phyloP scores from a whole-genome alignment of 1,140 invertebrate species.

The Caenorhabditis brenneri region DNA sequence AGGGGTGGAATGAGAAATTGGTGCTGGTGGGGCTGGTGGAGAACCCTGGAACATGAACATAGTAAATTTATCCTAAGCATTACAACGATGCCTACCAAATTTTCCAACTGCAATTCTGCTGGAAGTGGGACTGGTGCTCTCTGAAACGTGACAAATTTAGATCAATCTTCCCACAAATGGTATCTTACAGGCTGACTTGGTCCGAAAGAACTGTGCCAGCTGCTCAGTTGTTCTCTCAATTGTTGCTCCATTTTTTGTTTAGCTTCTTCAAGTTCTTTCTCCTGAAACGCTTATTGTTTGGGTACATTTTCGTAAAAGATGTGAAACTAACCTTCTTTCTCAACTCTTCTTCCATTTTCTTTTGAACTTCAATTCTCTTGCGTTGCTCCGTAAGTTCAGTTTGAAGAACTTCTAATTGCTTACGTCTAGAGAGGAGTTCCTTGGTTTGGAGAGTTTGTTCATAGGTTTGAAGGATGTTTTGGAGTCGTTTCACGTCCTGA shows the following conservation, averaged over 20 bases:
- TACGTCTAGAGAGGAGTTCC: constrained; percentile 40
- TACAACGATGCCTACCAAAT: not conserved
- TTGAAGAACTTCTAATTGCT: constrained; percentile 46
- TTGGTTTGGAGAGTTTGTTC: constrained; percentile 49
- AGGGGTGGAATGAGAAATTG: not conserved
- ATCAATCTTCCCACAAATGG: not conserved
- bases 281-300: not conserved
- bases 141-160: not conserved
- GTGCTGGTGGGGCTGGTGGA: not conserved
- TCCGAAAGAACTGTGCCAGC: constrained; percentile 24
- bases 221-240: constrained; percentile 21
- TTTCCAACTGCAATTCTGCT: not conserved
- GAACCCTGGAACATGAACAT: not conserved
- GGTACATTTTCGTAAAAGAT: not conserved
- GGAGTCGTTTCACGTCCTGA: constrained; percentile 43
- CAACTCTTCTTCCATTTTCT: constrained; percentile 42
- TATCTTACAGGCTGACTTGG: constrained; percentile 9
- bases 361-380: constrained; percentile 32
- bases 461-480: constrained; percentile 44
- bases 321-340: not conserved
- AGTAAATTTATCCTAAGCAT: too few relatives aligned
- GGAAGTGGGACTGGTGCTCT: not conserved
- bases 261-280: constrained; percentile 9
- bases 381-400: constrained; percentile 46
- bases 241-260: constrained; percentile 41